phyloP scores from a whole-genome alignment of 2,113 vertebrate species.

The Ammodytes dubius region DNA sequence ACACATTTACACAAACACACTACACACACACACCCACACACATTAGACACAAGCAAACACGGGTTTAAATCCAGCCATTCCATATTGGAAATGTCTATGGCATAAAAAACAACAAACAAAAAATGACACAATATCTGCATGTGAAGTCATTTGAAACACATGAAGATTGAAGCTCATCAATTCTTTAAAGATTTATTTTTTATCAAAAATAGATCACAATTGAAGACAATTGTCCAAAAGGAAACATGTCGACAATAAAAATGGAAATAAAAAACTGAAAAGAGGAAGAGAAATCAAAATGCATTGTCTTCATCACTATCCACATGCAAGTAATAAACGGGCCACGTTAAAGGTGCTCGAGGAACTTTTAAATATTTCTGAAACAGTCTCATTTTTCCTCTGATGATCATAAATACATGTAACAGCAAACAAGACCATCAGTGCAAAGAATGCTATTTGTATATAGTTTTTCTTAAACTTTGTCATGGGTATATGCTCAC shows the following conservation, averaged over 20 bases:
- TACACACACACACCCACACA: too few relatives aligned
- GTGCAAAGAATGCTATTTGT: too few relatives aligned
- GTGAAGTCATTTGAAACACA: constrained; percentile 29
- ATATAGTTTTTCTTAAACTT: too few relatives aligned
- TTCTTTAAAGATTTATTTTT: constrained; percentile 73
- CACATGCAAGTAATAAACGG: constrained; percentile 13
- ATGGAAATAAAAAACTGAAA: constrained; percentile 25
- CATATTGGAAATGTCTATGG: not conserved
- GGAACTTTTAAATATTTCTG: too few relatives aligned
- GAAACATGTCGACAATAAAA: constrained; percentile 36
- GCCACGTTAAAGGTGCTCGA: too few relatives aligned
- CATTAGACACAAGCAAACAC: not conserved
- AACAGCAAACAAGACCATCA: too few relatives aligned
- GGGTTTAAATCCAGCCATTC: not conserved
- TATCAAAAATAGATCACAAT: constrained; percentile 76
- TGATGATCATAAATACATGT: too few relatives aligned
- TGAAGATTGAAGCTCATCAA: constrained; percentile 48
- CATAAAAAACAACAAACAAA: constrained; percentile 9
- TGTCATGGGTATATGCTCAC: too few relatives aligned
- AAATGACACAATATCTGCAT: constrained; percentile 35
- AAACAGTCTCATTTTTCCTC: too few relatives aligned
- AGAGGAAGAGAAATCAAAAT: constrained; percentile 25
- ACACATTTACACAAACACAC: too few relatives aligned
- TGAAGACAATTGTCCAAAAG: constrained; percentile 39
- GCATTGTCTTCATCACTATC: constrained; percentile 35